These are phyloP conservation scores for Polydrusus tereticollis DNA, from an alignment of 2,888 invertebrate species.

Conservation along the genomic window DNA sequence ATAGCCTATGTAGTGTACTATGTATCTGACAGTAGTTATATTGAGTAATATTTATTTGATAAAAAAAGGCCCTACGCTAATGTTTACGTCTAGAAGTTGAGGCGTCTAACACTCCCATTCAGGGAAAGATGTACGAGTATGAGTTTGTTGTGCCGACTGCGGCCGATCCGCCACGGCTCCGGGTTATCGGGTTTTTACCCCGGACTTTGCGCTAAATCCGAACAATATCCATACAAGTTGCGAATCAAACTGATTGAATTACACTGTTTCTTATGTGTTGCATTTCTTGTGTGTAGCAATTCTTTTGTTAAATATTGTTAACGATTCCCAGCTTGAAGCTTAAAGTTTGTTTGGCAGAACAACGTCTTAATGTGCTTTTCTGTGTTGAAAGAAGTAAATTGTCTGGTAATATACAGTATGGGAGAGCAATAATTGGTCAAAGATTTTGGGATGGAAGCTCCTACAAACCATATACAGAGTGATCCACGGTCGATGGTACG, in stretches of 20 bases:
- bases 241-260: conserved; percentile 46
- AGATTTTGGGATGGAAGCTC: no score
- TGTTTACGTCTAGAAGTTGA: conserved; percentile 29
- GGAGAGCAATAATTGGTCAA: no score
- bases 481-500: no score
- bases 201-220: conserved; percentile 43
- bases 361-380: not conserved
- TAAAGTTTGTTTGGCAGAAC: not conserved
- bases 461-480: no score
- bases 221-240: conserved; percentile 47
- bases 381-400: not conserved
- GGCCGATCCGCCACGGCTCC: conserved; percentile 29
- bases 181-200: conserved; percentile 48
- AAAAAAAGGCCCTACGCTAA: conserved; percentile 50
- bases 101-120: conserved; percentile 32
- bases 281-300: conserved; percentile 19
- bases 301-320: conserved; percentile 31
- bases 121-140: conserved; percentile 36
- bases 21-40: no score
- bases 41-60: conserved; percentile 15
- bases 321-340: not conserved
- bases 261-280: conserved; percentile 39
- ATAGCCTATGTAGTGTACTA: no score
- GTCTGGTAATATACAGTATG: no score
- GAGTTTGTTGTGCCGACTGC: conserved; percentile 46